Conservation (phyloP, 2,113 vertebrate species). For the Oncorhynchus gorbuscha region DNA sequence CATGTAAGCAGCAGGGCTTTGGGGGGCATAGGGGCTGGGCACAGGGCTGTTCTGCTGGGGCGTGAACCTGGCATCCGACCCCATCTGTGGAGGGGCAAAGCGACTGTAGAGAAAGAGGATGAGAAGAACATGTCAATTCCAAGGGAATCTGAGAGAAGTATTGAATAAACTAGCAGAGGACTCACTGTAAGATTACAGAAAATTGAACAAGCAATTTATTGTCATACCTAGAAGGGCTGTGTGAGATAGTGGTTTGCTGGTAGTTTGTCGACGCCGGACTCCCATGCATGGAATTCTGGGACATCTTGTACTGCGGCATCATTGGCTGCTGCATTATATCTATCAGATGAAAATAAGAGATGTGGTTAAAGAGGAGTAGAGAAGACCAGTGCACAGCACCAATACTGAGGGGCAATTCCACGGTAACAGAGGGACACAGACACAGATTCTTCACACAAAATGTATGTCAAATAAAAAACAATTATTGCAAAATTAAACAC, state of each 20-base stretch:
- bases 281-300: slow-evolving; percentile 96
- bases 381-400: background rate
- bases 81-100: slow-evolving; percentile 90
- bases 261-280: slow-evolving; percentile 97
- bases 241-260: slow-evolving; percentile 94
- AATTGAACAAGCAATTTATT: background rate
- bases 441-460: no score
- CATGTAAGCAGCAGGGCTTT: slow-evolving; percentile 95
- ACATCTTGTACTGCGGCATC: slow-evolving; percentile 93
- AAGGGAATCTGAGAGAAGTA: background rate
- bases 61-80: slow-evolving; percentile 88
- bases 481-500: no score
- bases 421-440: no score
- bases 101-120: slow-evolving; percentile 73
- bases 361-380: background rate
- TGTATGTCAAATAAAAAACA: no score
- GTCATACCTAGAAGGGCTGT: slow-evolving; percentile 93
- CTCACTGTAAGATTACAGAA: background rate
- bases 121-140: background rate
- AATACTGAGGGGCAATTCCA: background rate
- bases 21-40: slow-evolving; percentile 96
- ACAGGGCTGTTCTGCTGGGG: slow-evolving; percentile 95
- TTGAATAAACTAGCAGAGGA: background rate
- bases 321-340: slow-evolving; percentile 87
- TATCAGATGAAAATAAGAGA: slow-evolving; percentile 47